A percentile compares a stretch with the other conserved stretches of the same genome.
These are phyloP conservation scores for Linyphia triangularis DNA, from an alignment of 2,888 invertebrate genomes.

Conservation along the genomic window DNA sequence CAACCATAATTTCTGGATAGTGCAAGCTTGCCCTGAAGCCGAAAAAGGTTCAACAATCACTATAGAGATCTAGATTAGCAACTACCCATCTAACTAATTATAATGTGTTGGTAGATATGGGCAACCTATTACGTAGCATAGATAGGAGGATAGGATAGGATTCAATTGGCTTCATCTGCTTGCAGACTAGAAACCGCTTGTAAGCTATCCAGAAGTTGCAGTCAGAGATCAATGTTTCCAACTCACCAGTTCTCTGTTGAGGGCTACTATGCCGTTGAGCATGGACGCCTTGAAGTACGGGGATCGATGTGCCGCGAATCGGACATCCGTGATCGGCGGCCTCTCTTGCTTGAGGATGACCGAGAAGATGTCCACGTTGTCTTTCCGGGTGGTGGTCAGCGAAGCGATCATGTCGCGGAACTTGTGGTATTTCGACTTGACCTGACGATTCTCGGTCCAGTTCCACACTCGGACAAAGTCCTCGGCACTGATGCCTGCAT, in stretches of 20 bases:
- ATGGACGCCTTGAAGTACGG: constrained; percentile 96
- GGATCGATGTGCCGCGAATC: constrained; percentile 96
- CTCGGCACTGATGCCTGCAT: constrained; percentile 93
- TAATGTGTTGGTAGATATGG: too few relatives aligned
- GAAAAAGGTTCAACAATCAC: too few relatives aligned
- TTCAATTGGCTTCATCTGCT: too few relatives aligned
- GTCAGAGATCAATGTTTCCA: too few relatives aligned
- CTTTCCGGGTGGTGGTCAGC: constrained; percentile 89
- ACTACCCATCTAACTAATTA: too few relatives aligned
- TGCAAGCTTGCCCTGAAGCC: too few relatives aligned
- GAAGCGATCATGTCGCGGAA: constrained; percentile 92
- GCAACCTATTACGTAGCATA: too few relatives aligned
- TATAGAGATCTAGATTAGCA: too few relatives aligned
- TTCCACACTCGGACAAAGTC: constrained; percentile 97
- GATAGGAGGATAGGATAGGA: too few relatives aligned
- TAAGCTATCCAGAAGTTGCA: too few relatives aligned
- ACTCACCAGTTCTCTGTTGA: constrained; percentile 90
- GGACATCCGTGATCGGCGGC: constrained; percentile 92
- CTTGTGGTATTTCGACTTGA: constrained; percentile 92
- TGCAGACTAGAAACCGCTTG: too few relatives aligned
- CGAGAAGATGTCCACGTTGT: constrained; percentile 97
- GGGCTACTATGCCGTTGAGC: constrained; percentile 94
- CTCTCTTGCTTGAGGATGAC: constrained; percentile 90
- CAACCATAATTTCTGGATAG: too few relatives aligned
- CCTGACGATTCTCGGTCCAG: constrained; percentile 90